Base-by-base conservation (phyloP, 2,888 invertebrate genomes). In the Steinernema carpocapsae region DNA sequence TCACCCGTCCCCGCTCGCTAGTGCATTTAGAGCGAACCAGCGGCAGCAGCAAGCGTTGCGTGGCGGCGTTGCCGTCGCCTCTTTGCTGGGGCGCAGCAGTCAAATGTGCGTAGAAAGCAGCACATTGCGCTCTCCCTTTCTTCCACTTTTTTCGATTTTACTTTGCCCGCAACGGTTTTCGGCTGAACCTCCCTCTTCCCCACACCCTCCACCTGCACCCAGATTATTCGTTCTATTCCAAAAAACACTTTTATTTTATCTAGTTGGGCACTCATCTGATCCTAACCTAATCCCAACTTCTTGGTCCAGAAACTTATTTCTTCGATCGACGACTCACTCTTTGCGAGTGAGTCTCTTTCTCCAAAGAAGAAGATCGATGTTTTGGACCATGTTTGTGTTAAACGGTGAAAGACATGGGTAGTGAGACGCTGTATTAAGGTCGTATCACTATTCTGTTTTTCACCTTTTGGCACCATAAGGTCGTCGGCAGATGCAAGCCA, bases 391-490 rank as follows among this genome's bases (percentile, higher is more conserved):
- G 3, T 19, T 14, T 56, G 56, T 56, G 56, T 26, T 19, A 14
- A 26, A 56, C 6, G 78, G 71, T 80, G 80, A 80, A 80, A 80
- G 80, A 80, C 80, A 80, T 82, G 80, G 80, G 80, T 80, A 80
- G 80, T 80, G 80, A 80, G 81, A 80, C 80, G 81, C 72, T 78
- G 17, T 73, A 52, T 72, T 71, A 48, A 70, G 64, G 73, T 77
- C 81, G 79, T 79, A 75, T 79, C 79, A 79, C 79, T 79, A 79
- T 82, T 79, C 79, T 79, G 79, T 79, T 79, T 79, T 79, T 79
- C 79, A 80, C 79, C 79, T 24, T 56, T 56, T 10, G 26, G 56
- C 17, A 24, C 26, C 22, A 56, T 26, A 6, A 24, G 56, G 26
- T 26, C 56, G 17, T 56, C 56, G 26, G 24, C 26, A n/a, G n/a